Conservation (phyloP, 2,888 invertebrate species). For the Ligdia adustata region DNA sequence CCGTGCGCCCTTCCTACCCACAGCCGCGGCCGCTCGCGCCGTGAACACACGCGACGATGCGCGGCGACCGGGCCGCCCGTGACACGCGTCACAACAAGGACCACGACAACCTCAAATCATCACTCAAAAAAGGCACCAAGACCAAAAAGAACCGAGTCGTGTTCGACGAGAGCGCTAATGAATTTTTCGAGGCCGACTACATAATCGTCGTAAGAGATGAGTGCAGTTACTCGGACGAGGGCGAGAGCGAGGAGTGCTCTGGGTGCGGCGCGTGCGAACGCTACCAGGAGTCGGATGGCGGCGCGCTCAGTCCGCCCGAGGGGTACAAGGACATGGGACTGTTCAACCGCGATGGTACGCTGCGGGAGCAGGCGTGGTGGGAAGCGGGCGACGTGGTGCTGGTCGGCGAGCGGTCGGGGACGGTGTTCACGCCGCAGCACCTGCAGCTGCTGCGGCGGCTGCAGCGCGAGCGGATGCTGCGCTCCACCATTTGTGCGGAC, state of each 20-base stretch:
- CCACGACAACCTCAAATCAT: conserved; percentile 86
- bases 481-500: conserved; percentile 81
- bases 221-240: conserved; percentile 92
- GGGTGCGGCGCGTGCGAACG: conserved; percentile 79
- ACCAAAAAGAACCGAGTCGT: conserved; percentile 91
- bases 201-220: conserved; percentile 95
- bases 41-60: conserved; percentile 75
- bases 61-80: conserved; percentile 76
- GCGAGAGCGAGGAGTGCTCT: conserved; percentile 89
- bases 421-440: conserved; percentile 87
- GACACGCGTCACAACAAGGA: conserved; percentile 85
- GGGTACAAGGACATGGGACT: conserved; percentile 94
- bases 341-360: conserved; percentile 81
- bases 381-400: conserved; percentile 84
- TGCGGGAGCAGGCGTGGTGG: conserved; percentile 84
- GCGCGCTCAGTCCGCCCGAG: conserved; percentile 95
- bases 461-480: conserved; percentile 84
- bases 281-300: conserved; percentile 90
- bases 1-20: conserved; percentile 42
- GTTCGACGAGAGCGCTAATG: conserved; percentile 94
- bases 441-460: conserved; percentile 86
- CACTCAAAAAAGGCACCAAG: conserved; percentile 90
- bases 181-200: conserved; percentile 96
- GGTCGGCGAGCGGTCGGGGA: conserved; percentile 82
- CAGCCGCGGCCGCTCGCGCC: conserved; percentile 62